Base-by-base conservation (phyloP, 2,113 vertebrate genomes). In the Echinops telfairi region DNA sequence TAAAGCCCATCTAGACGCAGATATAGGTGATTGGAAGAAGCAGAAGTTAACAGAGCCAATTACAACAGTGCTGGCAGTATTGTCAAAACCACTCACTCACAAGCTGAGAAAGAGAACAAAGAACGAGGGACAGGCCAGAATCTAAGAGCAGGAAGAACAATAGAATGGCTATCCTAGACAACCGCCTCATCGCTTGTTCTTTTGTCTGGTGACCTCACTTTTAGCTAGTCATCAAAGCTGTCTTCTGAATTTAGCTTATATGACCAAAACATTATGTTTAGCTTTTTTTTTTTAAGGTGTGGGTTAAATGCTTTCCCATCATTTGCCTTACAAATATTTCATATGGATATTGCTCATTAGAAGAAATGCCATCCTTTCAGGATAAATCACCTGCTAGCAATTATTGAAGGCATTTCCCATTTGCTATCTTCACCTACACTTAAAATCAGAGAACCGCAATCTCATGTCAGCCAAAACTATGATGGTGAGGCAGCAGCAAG, bases 321-420 rank as follows among this genome's bases (percentile, higher is more conserved):
- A 58, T 62, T 83, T 78, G 73, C 53, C 75, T 91, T 84, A 62
- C 15, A 79, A n/a, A 68, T 64, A 78, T 25, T 90, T 90, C 6
- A 33, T 53, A 60, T 40, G 66, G 84, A 80, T 47, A 68, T 25
- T 43, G 23, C 73, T 90, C 62, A 73, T 84, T 58, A 93, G 79
- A 80, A 90, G 40, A 88, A 86, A 83, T 17, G 78, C 1, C 31
- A 81, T 20, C 73, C 73, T 76, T 90, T 84, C 77, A 83, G 77
- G 62, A 90, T 87, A 95, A 31, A 43, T 80, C 66, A 68, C 20
- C 73, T 80, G 36, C 68, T 68, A 76, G 80, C 58, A 38, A 88
- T 76, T 91, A 75, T 84, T 84, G 57, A 88, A 14, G 23, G 20
- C 43, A 91, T 76, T 88, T 85, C 58, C 58, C 78, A 73, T 64